Base-by-base conservation (phyloP, 2,888 invertebrate species). In the Eupithecia dodoneata region DNA sequence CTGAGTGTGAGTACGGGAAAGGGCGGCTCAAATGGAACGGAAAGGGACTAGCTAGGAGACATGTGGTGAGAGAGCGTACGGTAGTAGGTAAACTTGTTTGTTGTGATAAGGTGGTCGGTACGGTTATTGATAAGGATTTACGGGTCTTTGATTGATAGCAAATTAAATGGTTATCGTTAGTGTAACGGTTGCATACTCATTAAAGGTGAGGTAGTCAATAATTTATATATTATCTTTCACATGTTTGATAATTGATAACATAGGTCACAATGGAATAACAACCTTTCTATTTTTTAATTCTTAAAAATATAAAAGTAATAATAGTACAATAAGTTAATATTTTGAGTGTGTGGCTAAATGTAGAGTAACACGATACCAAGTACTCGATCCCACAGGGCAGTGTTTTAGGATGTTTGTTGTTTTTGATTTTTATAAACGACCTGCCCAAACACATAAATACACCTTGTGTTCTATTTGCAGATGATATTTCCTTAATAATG, bases 71-170 rank as follows among this genome's bases (percentile, higher is more conserved):
- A 41, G 52, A 63, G n/a, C 67, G 47, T 52, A 66, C 73, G 72
- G 72, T 75, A 71, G 59, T 49, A 63, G 63, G 66, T 75, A 18
- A 71, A 67, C 52, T 72, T 79, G 76, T 80, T 81, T 76, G 79
- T 76, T 63, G 41, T 67, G 78, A 80, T 81, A 78, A 79, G 76
- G 67, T 65, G 55, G 70, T 73, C 4, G 63, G 30, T 78, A 78
- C 45, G 67, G 71, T 73, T 78, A 74, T 74, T 70, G 74, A 70
- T 74, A 71, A 18, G 47, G 47, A 59, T 72, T 72, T 67, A 72
- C 30, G 75, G 63, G 52, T 66, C 2, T 66, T 42, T 42, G 73
- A 52, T 67, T 67, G 30, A 47, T 41, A n/a, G 30, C 70, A 2
- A 45, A 69, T 15, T 3, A 67, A 67, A 67, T 67, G 13, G 3